phyloP scores from a whole-genome alignment of 2,797 vertebrate species.

The Fringilla coelebs region DNA sequence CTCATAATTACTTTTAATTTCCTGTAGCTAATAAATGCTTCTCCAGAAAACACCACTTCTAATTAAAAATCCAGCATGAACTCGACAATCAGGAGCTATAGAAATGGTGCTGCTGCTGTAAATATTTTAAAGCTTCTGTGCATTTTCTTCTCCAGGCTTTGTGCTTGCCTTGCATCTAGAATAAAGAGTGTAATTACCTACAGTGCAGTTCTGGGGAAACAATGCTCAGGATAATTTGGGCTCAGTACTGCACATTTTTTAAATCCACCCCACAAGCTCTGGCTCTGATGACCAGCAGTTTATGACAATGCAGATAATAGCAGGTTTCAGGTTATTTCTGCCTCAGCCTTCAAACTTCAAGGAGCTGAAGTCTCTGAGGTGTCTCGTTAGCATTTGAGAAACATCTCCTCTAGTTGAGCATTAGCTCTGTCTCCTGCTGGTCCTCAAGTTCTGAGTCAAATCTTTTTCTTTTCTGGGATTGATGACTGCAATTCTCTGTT shows the following conservation, averaged over 20 bases:
- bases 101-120: neutral
- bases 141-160: neutral
- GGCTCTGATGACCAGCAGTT: constrained; percentile 6
- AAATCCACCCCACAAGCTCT: neutral
- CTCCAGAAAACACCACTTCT: neutral
- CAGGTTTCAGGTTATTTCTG: constrained; percentile 29
- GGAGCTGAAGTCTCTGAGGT: neutral
- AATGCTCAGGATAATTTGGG: constrained; percentile 24
- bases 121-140: neutral
- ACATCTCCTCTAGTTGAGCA: neutral
- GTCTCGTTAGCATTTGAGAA: constrained; percentile 50
- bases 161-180: neutral
- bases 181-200: neutral
- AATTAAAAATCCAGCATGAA: neutral
- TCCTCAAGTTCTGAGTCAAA: neutral
- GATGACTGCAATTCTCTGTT: constrained; percentile 45
- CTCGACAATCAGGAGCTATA: neutral
- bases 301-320: neutral
- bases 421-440: constrained; percentile 26
- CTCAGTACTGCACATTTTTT: neutral
- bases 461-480: neutral
- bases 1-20: neutral
- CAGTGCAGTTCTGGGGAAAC: neutral
- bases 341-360: neutral
- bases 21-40: neutral